Evolutionary conservation across 2,888 invertebrate species (phyloP), one percentile per base, ranked within the genome.

Genomic region (Trissonchulus sp.): DNA sequence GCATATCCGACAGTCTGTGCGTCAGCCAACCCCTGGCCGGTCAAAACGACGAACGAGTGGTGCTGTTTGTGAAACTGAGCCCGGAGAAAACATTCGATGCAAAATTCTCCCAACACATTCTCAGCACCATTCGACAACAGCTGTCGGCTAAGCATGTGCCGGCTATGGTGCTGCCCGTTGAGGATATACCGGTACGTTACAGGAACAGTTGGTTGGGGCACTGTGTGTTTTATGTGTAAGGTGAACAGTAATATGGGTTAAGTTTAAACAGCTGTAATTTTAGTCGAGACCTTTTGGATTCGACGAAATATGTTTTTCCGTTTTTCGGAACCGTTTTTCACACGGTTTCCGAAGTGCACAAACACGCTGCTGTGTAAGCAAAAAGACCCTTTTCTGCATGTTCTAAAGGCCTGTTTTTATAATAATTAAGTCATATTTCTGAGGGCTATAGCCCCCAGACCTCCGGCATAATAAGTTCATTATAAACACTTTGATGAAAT

Each of bases 101-200:
- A 15, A 85, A 85, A 1, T 81, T 89, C 8, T 82, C 84, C 0
- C 79, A 80, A 60, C 81, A 80, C 35, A 80, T 89, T 3, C 85
- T 84, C 77, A 80, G 80, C 1, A 81, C 83, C 69, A 88, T 89
- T 36, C 80, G 88, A 23, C 81, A 81, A 37, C 83, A 86, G 72
- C 81, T 88, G 76, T 87, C 88, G 0, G 86, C 88, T 0, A 79
- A 88, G 73, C 89, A 89, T 79, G 87, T 89, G 28, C 89, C 89
- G 0, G 84, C 86, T 71, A 76, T 87, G 18, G 85, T 89, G 72
- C 79, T 87, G 33, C 83, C 84, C 23, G 86, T 85, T 35, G 78
- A 80, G 8, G 88, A 88, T 78, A 88, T 88, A 80, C 88, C 88
- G 71, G 86, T 86, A 80, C 82, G 85, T 83, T 15, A 75, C 79